These are phyloP conservation scores for Cylas formicarius DNA, from an alignment of 1,140 invertebrate species.

Conservation along the genomic window DNA sequence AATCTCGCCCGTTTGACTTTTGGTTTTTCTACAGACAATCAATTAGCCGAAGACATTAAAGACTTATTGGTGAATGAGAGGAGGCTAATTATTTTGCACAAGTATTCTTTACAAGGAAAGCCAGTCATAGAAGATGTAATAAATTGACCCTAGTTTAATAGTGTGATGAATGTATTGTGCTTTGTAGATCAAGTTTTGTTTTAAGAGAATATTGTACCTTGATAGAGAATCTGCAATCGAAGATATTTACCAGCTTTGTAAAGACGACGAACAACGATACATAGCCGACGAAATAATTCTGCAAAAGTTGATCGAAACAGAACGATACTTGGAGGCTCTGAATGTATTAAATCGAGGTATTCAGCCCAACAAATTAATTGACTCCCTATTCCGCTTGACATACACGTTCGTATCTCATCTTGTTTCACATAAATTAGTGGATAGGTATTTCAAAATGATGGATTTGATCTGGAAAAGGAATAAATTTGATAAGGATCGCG, in stretches of 20 bases:
- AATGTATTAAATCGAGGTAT: no score
- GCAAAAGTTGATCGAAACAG: slow-evolving; percentile 20
- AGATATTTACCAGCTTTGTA: slow-evolving; percentile 28
- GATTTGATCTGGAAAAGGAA: no score
- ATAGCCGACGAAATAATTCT: slow-evolving; percentile 22
- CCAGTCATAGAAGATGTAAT: slow-evolving; percentile 4
- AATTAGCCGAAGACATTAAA: slow-evolving; percentile 18
- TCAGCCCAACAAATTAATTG: no score
- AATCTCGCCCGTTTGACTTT: slow-evolving; percentile 21
- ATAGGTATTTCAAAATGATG: no score
- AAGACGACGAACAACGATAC: slow-evolving; percentile 11
- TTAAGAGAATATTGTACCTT: slow-evolving; percentile 26
- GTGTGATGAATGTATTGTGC: not conserved
- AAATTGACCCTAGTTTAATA: not conserved
- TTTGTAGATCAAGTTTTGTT: slow-evolving; percentile 24
- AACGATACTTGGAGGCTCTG: no score
- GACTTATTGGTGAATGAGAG: slow-evolving; percentile 24
- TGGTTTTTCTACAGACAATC: slow-evolving; percentile 11
- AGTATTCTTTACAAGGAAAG: slow-evolving; percentile 15
- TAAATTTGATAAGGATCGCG: no score
- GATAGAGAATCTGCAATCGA: slow-evolving; percentile 24
- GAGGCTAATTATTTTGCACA: slow-evolving; percentile 20
- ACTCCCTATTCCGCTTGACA: no score
- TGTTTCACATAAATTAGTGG: no score
- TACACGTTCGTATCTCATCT: no score